These are phyloP conservation scores for Zelostemma sp. DNA, from an alignment of 1,140 invertebrate species.

Conservation along the genomic window DNA sequence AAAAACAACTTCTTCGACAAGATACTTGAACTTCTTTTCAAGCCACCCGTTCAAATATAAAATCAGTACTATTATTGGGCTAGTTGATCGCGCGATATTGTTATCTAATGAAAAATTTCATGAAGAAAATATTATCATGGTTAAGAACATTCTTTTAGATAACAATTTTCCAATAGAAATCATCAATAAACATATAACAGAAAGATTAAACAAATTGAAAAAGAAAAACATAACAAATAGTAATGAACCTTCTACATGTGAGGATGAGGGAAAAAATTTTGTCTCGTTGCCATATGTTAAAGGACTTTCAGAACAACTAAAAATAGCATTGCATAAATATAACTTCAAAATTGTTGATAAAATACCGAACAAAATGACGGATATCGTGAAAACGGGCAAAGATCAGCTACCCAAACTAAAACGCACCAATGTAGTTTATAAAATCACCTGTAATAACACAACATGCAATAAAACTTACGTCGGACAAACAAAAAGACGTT, in stretches of 20 bases:
- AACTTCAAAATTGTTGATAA: neutral
- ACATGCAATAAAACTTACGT: neutral
- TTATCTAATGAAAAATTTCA: slow-evolving; percentile 2
- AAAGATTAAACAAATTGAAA: neutral
- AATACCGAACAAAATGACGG: neutral
- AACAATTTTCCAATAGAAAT: slow-evolving; percentile 6
- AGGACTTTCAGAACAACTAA: neutral
- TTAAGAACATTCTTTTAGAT: neutral
- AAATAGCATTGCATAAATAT: neutral
- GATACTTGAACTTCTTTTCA: slow-evolving; percentile 15
- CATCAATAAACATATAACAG: slow-evolving; percentile 11
- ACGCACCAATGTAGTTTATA: neutral
- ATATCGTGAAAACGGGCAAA: neutral
- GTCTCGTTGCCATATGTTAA: no score
- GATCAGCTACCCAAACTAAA: neutral
- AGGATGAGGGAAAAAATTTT: no score
- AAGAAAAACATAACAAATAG: neutral
- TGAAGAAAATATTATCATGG: neutral
- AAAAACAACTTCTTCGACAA: slow-evolving; percentile 9
- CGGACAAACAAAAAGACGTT: neutral
- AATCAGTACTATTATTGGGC: slow-evolving; percentile 10
- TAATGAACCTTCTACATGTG: no score
- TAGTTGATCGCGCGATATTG: slow-evolving; percentile 9
- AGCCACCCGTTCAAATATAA: slow-evolving; percentile 16
- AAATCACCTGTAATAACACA: neutral